phyloP scores from a whole-genome alignment of 2,113 vertebrate genomes.

The Alexandromys fortis region DNA sequence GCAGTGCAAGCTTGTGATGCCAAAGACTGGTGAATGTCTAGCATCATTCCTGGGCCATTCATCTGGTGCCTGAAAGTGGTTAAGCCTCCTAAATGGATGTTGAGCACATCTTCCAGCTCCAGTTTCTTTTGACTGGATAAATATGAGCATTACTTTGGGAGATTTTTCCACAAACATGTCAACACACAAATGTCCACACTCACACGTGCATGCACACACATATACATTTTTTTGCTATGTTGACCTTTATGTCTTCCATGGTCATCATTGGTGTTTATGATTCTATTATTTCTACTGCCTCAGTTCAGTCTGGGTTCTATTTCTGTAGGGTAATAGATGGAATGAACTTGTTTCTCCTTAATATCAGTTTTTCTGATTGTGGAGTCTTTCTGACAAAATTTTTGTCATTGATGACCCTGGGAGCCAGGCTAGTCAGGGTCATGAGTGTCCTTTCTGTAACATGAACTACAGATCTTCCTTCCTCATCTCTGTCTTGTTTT shows the following conservation, averaged over 20 bases:
- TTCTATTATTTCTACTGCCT: slow-evolving; percentile 42
- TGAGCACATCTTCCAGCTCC: slow-evolving; percentile 82
- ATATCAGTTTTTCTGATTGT: background rate
- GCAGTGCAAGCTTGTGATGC: slow-evolving; percentile 88
- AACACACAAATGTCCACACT: slow-evolving; percentile 79
- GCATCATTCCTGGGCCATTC: slow-evolving; percentile 81
- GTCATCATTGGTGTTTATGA: slow-evolving; percentile 82
- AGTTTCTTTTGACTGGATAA: slow-evolving; percentile 82
- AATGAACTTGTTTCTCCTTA: fast-evolving
- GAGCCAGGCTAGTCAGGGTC: slow-evolving; percentile 87
- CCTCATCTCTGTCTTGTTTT: slow-evolving; percentile 74
- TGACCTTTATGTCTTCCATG: slow-evolving; percentile 79
- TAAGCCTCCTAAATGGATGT: slow-evolving; percentile 87
- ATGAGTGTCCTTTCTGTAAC: slow-evolving; percentile 84
- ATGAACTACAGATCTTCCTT: slow-evolving; percentile 90
- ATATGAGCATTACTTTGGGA: slow-evolving; percentile 62
- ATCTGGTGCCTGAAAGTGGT: slow-evolving; percentile 81
- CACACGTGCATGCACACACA: too few species aligned
- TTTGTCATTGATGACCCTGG: slow-evolving; percentile 87
- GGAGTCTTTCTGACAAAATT: background rate
- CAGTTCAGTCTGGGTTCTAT: fast-evolving
- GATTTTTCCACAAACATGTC: slow-evolving; percentile 84
- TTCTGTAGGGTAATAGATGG: fast-evolving
- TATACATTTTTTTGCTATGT: slow-evolving; percentile 81
- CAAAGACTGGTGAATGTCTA: slow-evolving; percentile 88